These are phyloP conservation scores for Galbula dea DNA, from an alignment of 2,113 vertebrate species.

Conservation along the genomic window DNA sequence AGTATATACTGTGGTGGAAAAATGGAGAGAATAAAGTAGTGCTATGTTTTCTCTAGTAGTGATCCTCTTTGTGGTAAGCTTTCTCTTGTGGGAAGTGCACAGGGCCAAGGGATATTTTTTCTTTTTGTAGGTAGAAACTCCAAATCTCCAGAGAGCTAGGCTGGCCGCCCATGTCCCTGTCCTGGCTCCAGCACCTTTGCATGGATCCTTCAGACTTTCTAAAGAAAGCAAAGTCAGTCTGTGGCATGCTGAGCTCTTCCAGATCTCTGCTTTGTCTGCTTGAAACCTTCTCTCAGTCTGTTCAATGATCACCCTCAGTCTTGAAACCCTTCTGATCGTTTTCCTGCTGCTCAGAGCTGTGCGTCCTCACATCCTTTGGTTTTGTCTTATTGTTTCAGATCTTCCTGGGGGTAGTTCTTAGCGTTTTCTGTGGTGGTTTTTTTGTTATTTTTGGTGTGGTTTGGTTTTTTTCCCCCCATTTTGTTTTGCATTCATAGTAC, in stretches of 20 bases:
- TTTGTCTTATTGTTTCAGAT: slow-evolving; percentile 23
- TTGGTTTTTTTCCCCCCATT: neutral
- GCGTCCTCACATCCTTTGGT: neutral
- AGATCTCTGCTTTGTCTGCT: neutral
- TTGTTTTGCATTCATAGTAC: slow-evolving; percentile 29
- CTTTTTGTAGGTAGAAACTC: neutral
- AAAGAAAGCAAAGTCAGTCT: neutral
- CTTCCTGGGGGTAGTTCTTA: slow-evolving; percentile 29
- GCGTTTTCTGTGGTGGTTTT: neutral
- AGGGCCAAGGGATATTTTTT: neutral
- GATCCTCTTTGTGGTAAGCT: neutral
- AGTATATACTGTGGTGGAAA: neutral
- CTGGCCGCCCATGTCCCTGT: neutral
- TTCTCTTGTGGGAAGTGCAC: neutral
- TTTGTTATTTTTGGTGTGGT: neutral
- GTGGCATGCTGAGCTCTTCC: neutral
- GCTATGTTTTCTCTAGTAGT: neutral
- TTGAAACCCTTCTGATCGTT: slow-evolving; percentile 26
- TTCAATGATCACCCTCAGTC: neutral
- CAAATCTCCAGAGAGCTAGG: neutral
- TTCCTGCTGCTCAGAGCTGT: neutral
- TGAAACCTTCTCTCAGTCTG: neutral
- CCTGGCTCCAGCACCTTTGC: neutral
- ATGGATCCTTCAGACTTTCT: neutral
- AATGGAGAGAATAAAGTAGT: neutral